Evolutionary conservation across 2,797 vertebrate genomes (phyloP).

Genomic region (Cercopithecus neglectus): DNA sequence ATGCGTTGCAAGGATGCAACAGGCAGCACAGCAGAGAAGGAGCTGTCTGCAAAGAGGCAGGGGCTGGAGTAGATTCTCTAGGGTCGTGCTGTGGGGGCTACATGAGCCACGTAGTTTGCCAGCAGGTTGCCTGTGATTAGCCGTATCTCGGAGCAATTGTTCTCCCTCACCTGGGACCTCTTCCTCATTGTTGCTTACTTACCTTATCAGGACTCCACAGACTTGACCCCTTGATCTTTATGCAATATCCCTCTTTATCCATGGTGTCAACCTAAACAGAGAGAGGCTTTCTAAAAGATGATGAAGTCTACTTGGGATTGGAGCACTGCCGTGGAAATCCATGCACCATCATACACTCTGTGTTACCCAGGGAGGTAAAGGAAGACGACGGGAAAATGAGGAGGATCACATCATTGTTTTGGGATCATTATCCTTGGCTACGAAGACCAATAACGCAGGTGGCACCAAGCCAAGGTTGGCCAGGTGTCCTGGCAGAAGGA

Average conservation of each 20-base stretch:
- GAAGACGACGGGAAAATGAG: rapidly evolving
- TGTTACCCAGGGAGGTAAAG: background rate
- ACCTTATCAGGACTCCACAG: too few species aligned
- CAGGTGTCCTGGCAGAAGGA: background rate
- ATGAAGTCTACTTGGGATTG: background rate
- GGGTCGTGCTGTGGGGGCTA: too few species aligned
- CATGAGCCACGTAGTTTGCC: too few species aligned
- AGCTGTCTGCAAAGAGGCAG: too few species aligned
- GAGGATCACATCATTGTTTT: background rate
- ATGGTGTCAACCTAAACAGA: background rate
- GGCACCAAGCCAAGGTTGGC: background rate
- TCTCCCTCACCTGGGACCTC: too few species aligned
- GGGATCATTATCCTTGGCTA: background rate
- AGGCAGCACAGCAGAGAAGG: too few species aligned
- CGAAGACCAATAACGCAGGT: background rate
- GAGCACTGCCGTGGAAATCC: too few species aligned
- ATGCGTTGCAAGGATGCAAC: too few species aligned
- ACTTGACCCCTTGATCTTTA: background rate
- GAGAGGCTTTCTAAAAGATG: background rate
- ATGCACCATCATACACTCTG: background rate
- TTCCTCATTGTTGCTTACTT: too few species aligned
- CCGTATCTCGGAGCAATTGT: too few species aligned
- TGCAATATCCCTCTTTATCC: background rate
- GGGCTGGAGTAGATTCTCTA: too few species aligned
- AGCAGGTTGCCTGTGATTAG: too few species aligned